Percentiles rank a stretch among this genome's conserved stretches.
phyloP scores from a whole-genome alignment of 2,113 vertebrate species.

The Naja naja region DNA sequence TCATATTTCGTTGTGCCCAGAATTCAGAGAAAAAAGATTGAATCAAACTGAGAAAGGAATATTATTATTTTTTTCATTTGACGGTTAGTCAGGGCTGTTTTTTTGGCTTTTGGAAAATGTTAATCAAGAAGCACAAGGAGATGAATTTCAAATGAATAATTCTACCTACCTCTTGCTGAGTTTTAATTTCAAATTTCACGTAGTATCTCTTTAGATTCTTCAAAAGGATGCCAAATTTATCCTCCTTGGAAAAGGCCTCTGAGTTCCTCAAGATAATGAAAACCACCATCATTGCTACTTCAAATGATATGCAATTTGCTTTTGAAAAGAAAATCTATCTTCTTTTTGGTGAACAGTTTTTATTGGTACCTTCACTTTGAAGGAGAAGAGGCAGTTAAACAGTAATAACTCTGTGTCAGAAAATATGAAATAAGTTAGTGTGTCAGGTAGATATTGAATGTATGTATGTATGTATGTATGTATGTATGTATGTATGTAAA shows the following conservation, averaged over 20 bases:
- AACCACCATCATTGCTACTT: not conserved
- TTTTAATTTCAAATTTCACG: not conserved
- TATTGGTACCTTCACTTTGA: not conserved
- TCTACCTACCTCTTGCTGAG: not conserved
- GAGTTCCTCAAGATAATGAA: not conserved
- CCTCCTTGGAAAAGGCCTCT: not conserved
- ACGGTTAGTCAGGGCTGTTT: not conserved
- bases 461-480: too few relatives aligned
- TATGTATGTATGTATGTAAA: not conserved
- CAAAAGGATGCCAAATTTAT: not conserved
- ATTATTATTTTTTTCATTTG: not conserved
- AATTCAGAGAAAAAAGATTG: not conserved
- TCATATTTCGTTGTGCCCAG: not conserved
- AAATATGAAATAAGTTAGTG: not conserved
- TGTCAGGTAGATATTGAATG: not conserved
- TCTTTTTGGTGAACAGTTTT: not conserved
- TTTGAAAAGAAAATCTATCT: not conserved
- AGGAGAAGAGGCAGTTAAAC: not conserved
- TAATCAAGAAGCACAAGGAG: not conserved
- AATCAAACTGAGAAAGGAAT: not conserved
- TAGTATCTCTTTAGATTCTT: not conserved
- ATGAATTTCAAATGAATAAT: not conserved
- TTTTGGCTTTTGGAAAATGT: not conserved
- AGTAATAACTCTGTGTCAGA: not conserved
- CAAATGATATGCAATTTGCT: not conserved